Evolutionary conservation across 2,888 invertebrate genomes (phyloP), one percentile per base, ranked within the genome.

Genomic region (Drosophila seclusa): DNA sequence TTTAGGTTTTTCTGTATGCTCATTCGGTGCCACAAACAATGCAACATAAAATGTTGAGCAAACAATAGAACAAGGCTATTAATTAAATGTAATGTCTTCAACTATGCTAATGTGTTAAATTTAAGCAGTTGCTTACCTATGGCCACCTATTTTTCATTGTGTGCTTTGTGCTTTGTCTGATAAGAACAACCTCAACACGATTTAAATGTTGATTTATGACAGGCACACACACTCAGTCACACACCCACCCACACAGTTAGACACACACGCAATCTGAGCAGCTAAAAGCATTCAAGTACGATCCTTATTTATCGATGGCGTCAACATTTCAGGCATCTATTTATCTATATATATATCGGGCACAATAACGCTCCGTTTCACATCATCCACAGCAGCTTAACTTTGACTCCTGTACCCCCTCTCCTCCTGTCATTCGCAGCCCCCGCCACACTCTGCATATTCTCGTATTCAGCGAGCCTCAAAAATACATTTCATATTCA

Each of bases 141-240:
- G 42, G 34, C 38, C 21, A 1, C 18, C 29, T 61, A 73, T 73
- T 59, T 55, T 42, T 62, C 87, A 78, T 70, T 77, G 80, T 77
- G 16, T 27, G 73, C 52, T 52, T 63, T 53, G 83, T 58, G 54
- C 50, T 64, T 42, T 60, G 55, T 66, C 42, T 66, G 55, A 45
- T 50, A 52, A 59, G 54, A 68, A 60, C 71, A 78, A 71, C 68
- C 78, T 68, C 58, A 80, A 68, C 68, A 73, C 76, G 66, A 83
- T 80, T 83, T 80, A 83, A 83, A 87, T 81, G 83, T 83, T 83
- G 82, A 83, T 83, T 87, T 86, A 83, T 83, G 78, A 86, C 87
- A 73, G 49, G 31, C 54, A 64, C 69, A 66, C 42, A 58, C 64
- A 42, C 68, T 65, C 77, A 58, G 21, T 0, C 21, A 1, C 6